These are phyloP conservation scores for Rotaria macrura DNA, from an alignment of 2,888 invertebrate genomes.

Conservation along the genomic window DNA sequence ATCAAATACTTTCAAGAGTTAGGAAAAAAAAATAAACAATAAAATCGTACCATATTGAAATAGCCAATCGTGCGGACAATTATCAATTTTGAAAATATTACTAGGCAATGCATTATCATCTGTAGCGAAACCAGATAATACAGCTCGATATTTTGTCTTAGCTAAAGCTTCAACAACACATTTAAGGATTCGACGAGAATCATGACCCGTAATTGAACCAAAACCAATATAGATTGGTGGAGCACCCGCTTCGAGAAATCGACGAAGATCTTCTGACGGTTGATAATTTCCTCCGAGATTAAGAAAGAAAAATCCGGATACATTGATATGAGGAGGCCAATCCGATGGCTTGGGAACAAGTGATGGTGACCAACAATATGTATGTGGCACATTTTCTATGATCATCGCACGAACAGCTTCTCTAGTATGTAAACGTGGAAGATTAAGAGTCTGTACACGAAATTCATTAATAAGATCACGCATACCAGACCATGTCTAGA, in stretches of 20 bases:
- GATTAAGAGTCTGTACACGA: not conserved
- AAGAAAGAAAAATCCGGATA: conserved; percentile 10
- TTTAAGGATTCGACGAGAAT: not conserved
- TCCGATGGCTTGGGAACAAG: not conserved
- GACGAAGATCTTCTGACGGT: not conserved
- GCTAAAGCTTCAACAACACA: not conserved
- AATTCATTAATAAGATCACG: conserved; percentile 12
- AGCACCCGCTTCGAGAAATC: not conserved
- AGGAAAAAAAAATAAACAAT: not conserved
- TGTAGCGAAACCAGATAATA: not conserved
- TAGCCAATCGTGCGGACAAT: conserved; percentile 11
- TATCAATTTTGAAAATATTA: not conserved
- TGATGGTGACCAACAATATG: conserved; percentile 10
- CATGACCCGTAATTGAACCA: conserved; percentile 1
- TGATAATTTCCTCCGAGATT: not conserved
- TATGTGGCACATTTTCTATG: not conserved
- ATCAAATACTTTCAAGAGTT: too few species aligned
- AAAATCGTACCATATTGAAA: not conserved
- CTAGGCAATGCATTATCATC: not conserved
- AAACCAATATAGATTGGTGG: conserved; percentile 15
- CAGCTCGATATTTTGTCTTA: not conserved
- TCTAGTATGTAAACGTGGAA: not conserved
- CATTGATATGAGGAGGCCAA: not conserved
- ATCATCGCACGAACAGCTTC: not conserved
- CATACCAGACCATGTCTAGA: not conserved